These are phyloP conservation scores for Phycodurus eques DNA, from an alignment of 2,113 vertebrate genomes.

Conservation along the genomic window DNA sequence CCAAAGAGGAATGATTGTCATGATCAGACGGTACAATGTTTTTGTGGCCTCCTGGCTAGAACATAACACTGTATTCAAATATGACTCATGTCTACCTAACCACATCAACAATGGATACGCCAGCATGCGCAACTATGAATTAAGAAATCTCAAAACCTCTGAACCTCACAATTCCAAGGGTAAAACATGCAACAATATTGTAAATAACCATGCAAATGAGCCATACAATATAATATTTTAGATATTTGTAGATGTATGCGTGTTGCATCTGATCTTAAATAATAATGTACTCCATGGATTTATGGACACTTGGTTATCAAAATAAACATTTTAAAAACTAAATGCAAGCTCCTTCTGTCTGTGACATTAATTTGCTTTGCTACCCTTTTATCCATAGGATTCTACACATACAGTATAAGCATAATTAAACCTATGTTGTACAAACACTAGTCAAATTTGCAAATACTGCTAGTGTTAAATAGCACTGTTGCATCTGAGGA, in stretches of 20 bases:
- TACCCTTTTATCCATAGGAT: background rate
- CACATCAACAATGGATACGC: slow-evolving; percentile 37
- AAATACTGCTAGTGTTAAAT: slow-evolving; percentile 1
- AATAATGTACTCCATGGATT: slow-evolving; percentile 37
- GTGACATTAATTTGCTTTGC: slow-evolving; percentile 13
- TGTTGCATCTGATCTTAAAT: background rate
- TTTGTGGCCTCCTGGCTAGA: slow-evolving; percentile 48
- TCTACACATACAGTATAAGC: background rate
- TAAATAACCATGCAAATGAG: slow-evolving; percentile 12
- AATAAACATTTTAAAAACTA: slow-evolving; percentile 38
- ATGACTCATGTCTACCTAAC: slow-evolving; percentile 45
- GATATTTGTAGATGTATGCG: background rate
- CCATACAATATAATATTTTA: slow-evolving; percentile 27
- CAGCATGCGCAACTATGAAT: slow-evolving; percentile 38
- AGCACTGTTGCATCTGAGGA: slow-evolving; percentile 18
- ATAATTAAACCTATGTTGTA: slow-evolving; percentile 1
- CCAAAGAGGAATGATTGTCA: slow-evolving; percentile 60
- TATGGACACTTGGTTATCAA: slow-evolving; percentile 35
- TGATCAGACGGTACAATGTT: slow-evolving; percentile 54
- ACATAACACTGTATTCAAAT: slow-evolving; percentile 53
- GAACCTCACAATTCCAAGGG: slow-evolving; percentile 21
- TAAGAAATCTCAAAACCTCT: slow-evolving; percentile 39
- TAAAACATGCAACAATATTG: slow-evolving; percentile 15
- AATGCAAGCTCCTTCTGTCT: slow-evolving; percentile 17
- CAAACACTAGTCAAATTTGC: slow-evolving; percentile 6